phyloP scores from a whole-genome alignment of 2,888 invertebrate species.

The Nudaria mundana region DNA sequence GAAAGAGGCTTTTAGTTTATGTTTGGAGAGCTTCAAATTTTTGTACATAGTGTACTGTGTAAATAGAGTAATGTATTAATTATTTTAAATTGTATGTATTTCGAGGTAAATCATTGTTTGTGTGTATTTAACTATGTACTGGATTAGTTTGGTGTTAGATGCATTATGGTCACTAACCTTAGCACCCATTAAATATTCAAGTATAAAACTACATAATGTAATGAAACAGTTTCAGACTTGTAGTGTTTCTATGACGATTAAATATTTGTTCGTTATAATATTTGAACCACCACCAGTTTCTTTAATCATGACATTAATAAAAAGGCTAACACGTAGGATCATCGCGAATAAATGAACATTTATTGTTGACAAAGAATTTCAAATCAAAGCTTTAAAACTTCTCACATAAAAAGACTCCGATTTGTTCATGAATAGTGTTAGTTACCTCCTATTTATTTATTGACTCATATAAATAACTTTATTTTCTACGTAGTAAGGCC shows the following conservation, averaged over 20 bases:
- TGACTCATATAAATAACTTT: conserved; percentile 46
- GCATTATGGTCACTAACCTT: conserved; percentile 3
- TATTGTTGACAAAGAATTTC: conserved; percentile 15
- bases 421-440: conserved; percentile 36
- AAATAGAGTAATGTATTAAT: conserved; percentile 23
- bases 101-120: conserved; percentile 17
- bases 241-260: too few species aligned
- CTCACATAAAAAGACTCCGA: conserved; percentile 32
- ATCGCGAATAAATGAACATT: background rate
- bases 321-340: conserved; percentile 13
- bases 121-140: conserved; percentile 10
- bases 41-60: conserved; percentile 59
- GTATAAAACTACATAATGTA: too few species aligned
- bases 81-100: conserved; percentile 17
- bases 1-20: conserved; percentile 51
- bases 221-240: too few species aligned
- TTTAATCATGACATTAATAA: background rate
- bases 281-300: background rate
- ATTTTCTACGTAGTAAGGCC: conserved; percentile 19
- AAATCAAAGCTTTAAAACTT: conserved; percentile 41
- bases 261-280: too few species aligned
- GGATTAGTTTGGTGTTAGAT: conserved; percentile 9
- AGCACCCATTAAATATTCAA: too few species aligned
- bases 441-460: conserved; percentile 61
- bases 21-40: conserved; percentile 45